phyloP scores from a whole-genome alignment of 2,113 vertebrate species.

The Ictidomys tridecemlineatus region DNA sequence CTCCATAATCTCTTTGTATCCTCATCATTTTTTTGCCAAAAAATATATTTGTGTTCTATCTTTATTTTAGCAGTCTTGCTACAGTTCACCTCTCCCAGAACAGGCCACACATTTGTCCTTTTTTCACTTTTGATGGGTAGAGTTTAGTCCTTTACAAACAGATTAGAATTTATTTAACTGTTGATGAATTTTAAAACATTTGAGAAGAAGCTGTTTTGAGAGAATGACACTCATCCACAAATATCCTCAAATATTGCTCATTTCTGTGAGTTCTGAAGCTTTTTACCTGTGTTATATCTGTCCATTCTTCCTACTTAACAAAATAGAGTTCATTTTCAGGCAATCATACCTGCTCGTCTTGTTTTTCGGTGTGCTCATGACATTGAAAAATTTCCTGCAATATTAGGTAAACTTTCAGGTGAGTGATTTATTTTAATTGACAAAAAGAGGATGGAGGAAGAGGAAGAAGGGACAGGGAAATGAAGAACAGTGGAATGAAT shows the following conservation, averaged over 20 bases:
- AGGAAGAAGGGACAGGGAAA: too few species aligned
- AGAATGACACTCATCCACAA: background rate
- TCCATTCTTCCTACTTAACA: slow-evolving; percentile 35
- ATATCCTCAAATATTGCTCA: background rate
- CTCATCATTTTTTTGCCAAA: slow-evolving; percentile 35
- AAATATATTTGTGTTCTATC: background rate
- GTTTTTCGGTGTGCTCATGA: background rate
- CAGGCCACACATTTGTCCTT: background rate
- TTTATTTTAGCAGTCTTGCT: slow-evolving; percentile 12
- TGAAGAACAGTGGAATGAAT: too few species aligned
- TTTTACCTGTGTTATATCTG: slow-evolving; percentile 37
- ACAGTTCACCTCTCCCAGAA: background rate
- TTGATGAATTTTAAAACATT: background rate
- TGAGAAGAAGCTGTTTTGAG: slow-evolving; percentile 46
- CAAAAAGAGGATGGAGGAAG: background rate
- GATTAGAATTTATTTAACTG: background rate
- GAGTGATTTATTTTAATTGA: background rate
- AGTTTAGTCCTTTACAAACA: slow-evolving; percentile 40
- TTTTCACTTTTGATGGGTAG: slow-evolving; percentile 9
- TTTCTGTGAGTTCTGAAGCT: slow-evolving; percentile 49
- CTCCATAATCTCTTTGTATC: background rate
- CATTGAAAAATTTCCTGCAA: slow-evolving; percentile 8
- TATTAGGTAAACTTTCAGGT: slow-evolving; percentile 25
- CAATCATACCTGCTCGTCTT: background rate
- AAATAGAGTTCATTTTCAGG: slow-evolving; percentile 52